Evolutionary conservation across 92 coral and sea anemone genomes (phyloP), one percentile per base, ranked within the genome.

Genomic region (Porites evermanni): DNA sequence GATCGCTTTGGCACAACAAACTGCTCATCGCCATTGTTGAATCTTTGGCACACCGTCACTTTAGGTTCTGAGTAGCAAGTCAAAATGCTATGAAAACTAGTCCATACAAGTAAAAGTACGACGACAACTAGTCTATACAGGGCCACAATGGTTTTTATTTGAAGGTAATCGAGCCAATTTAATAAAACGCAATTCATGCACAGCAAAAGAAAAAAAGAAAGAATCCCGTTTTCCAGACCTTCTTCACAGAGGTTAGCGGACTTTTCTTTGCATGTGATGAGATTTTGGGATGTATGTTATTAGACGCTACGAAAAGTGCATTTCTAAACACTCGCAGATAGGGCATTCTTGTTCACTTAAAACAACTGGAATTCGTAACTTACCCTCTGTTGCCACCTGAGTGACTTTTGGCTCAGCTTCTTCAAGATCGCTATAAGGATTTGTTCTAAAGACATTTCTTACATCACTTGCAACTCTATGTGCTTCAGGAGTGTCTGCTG

Each of bases 41-140:
- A 94, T 75, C 89, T 92, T 73, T 94, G 95, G 82, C 98, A 94
- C 70, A 92, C 72, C 21, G 84, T 84, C 79, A 94, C 85, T 19
- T 32, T 78, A 12, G 82, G 79, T 18, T 83, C 98, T 94, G 75
- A 70, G 6, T 38, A 78, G 32, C 59, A 61, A 63, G 32, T 56
- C 61, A 56, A 56, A 56, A 56, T 10, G 16, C 61, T 10, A 11
- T 56, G 61, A 11, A 9, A 56, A 56, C 61, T 14, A 11, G 13
- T 14, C 61, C 61, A 12, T 56, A 8, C 61, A 56, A 11, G 16
- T 56, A 11, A 56, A 56, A 38, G 5, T 4, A 38, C 7, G 5
- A 38, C 4, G 47, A 4, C 47, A 32, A 32, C 38, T 32, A 32
- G 38, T 32, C 3, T 3, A 32, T 32, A 32, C 1, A 32, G 38